These are phyloP conservation scores for Sipha flava DNA, from an alignment of 1,140 invertebrate genomes.

Conservation along the genomic window DNA sequence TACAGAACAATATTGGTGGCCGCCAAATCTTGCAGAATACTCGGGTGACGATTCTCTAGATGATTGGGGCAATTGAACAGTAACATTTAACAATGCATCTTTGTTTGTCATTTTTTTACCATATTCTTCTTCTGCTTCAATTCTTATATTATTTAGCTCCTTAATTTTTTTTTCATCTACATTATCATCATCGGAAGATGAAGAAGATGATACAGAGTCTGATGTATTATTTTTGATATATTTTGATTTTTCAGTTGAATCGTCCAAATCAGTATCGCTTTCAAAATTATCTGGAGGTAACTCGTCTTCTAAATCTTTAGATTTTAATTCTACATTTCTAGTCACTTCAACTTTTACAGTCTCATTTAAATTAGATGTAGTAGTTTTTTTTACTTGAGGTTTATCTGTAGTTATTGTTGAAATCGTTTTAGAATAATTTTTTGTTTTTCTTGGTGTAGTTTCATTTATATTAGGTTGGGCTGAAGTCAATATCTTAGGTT, in stretches of 20 bases:
- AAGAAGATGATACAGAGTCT: neutral
- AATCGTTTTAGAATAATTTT: neutral
- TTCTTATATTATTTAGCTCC: conserved; percentile 35
- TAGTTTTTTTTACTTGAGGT: neutral
- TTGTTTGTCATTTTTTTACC: conserved; percentile 34
- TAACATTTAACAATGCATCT: conserved; percentile 42
- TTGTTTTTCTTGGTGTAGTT: neutral
- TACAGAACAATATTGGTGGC: neutral
- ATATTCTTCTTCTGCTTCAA: conserved; percentile 35
- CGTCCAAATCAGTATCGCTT: conserved; percentile 35
- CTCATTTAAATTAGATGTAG: neutral
- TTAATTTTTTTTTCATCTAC: conserved; percentile 31
- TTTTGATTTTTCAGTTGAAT: conserved; percentile 32
- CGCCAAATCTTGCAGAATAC: neutral
- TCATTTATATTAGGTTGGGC: neutral
- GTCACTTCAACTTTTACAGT: neutral
- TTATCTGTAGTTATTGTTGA: neutral
- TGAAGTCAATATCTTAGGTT: neutral
- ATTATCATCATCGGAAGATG: neutral
- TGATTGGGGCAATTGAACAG: conserved; percentile 58
- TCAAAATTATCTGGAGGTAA: conserved; percentile 40
- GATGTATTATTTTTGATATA: conserved; percentile 17
- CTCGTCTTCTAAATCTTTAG: conserved; percentile 39
- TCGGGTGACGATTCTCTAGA: conserved; percentile 58
- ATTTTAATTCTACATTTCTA: conserved; percentile 12